A percentile compares a stretch with the other conserved stretches of the same genome.
Evolutionary conservation across 2,888 invertebrate species (phyloP).

Genomic region (Leuctra nigra): DNA sequence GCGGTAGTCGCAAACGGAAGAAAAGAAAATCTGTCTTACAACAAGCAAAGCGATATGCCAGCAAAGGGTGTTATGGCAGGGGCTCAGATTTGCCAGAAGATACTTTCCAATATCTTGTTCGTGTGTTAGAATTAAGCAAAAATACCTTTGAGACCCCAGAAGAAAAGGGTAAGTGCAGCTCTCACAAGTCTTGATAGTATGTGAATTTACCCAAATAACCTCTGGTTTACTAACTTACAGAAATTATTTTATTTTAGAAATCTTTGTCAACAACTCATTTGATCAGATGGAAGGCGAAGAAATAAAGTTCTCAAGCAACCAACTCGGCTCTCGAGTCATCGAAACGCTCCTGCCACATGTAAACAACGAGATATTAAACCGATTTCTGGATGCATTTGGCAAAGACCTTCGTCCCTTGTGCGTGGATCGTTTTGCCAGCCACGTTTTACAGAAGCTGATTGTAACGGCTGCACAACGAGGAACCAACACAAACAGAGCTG

Average conservation of each 20-base stretch:
- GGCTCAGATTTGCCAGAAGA: constrained; percentile 65
- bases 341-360: constrained; percentile 68
- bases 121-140: constrained; percentile 63
- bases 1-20: neutral
- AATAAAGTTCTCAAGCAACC: constrained; percentile 66
- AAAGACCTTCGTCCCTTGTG: constrained; percentile 62
- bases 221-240: too few relatives aligned
- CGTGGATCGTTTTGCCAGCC: constrained; percentile 70
- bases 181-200: too few relatives aligned
- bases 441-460: constrained; percentile 67
- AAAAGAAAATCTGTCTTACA: constrained; percentile 55
- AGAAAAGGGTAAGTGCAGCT: constrained; percentile 70
- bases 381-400: constrained; percentile 55
- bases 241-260: constrained; percentile 43
- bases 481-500: neutral
- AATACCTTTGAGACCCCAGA: constrained; percentile 60
- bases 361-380: constrained; percentile 53
- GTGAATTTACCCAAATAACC: too few relatives aligned
- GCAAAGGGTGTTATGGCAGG: constrained; percentile 63
- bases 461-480: constrained; percentile 28
- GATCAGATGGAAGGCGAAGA: constrained; percentile 64
- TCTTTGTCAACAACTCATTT: constrained; percentile 68
- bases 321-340: constrained; percentile 69
- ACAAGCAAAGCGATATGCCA: constrained; percentile 70
- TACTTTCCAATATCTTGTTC: constrained; percentile 69